Evolutionary conservation across 1,140 invertebrate species (phyloP), one percentile per base, ranked within the genome.

Genomic region (Hirudo medicinalis): DNA sequence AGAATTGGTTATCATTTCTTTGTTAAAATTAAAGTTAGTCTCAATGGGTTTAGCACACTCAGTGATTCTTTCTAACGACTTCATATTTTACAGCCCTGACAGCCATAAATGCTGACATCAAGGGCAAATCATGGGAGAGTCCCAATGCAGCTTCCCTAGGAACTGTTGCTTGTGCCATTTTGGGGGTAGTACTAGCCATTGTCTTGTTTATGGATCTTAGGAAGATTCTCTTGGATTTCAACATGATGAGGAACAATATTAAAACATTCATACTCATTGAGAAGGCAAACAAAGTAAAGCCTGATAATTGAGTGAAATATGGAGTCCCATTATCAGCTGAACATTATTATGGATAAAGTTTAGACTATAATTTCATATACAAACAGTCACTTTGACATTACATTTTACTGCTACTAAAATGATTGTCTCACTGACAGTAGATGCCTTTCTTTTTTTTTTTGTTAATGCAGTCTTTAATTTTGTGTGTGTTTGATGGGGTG

Each of bases 101-200:
- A 22, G 22, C 54, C 70, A 60, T 70, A n/a, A 55, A 53, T 22
- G 2, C 20, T 43, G 67, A 60, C 49, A 49, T 74, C 25, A 63
- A 54, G 22, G 73, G 73, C 3, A 72, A 67, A 25, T 73, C 73
- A 60, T 71, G 40, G 19, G 73, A 74, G 60, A 71, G 70, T 69
- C 60, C 57, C n/a, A 36, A 40, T 13, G 70, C 54, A n/a, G 53
- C 55, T 29, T 43, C 70, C 5, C 71, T 74, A 27, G 73, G 70
- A 40, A 74, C 70, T 4, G 40, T 74, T 25, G 53, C 70, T 53
- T 74, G 73, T 67, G n/a, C 70, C 29, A 68, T 74, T 57, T 17
- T 72, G 22, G 29, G 57, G 25, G 19, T 72, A 40, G 54, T 74
- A 0, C 29, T 74, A 20, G 55, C n/a, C 40, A 22, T 55, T 27